Percentiles rank a stretch among this genome's conserved stretches.
Evolutionary conservation across 2,113 vertebrate species (phyloP).

Genomic region (Eidolon helvum): DNA sequence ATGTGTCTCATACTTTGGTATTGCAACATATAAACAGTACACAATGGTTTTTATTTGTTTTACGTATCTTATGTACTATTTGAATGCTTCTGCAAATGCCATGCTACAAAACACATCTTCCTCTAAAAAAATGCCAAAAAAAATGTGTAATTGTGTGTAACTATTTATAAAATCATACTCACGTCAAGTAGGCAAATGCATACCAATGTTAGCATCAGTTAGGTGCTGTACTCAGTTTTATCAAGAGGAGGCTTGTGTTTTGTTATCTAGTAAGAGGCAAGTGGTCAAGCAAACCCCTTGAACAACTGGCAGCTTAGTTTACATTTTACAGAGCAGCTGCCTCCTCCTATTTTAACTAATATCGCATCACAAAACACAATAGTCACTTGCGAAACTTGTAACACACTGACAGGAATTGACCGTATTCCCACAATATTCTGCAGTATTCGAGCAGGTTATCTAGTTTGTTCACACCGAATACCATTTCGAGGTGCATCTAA

Average conservation of each 20-base stretch:
- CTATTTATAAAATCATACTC: neutral
- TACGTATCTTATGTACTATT: neutral
- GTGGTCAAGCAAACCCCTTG: neutral
- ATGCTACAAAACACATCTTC: neutral
- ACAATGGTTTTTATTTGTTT: constrained; percentile 18
- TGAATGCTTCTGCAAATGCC: neutral
- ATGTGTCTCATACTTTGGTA: neutral
- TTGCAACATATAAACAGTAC: neutral
- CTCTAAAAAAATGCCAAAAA: neutral
- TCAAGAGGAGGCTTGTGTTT: constrained; percentile 4
- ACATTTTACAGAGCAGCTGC: constrained; percentile 25
- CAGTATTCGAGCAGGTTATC: neutral
- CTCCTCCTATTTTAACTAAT: constrained; percentile 2
- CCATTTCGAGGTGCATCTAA: neutral
- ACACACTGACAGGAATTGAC: neutral
- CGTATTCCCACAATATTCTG: neutral
- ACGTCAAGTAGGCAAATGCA: neutral
- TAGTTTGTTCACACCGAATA: neutral
- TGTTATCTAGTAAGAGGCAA: constrained; percentile 10
- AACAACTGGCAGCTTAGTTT: constrained; percentile 33
- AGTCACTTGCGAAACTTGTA: constrained; percentile 17
- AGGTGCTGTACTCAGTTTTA: neutral
- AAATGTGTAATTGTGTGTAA: neutral
- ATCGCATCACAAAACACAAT: neutral
- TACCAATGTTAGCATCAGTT: neutral